Evolutionary conservation across 2,113 vertebrate species (phyloP).

Genomic region (Haemorhous mexicanus): DNA sequence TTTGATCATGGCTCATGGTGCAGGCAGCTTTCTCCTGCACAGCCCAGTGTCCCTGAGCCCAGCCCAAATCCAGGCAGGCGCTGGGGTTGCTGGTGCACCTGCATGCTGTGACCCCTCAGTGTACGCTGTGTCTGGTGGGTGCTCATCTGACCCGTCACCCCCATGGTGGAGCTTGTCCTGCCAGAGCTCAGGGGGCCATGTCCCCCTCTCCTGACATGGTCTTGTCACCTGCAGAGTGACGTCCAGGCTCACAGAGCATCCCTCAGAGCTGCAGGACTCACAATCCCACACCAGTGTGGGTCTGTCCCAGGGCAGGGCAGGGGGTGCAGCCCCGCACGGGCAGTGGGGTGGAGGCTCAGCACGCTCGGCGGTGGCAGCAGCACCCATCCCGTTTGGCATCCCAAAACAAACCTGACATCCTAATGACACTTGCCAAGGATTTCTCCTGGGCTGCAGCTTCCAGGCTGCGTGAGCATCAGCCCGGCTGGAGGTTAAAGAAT

Average conservation of each 20-base stretch:
- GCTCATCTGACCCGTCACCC: too few relatives aligned
- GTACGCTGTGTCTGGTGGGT: neutral
- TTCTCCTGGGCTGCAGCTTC: neutral
- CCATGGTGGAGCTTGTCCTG: fast-evolving
- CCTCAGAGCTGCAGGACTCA: neutral
- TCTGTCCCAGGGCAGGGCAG: neutral
- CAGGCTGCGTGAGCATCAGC: neutral
- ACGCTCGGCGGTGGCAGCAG: neutral
- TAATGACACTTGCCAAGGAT: neutral
- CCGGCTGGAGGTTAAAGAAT: neutral
- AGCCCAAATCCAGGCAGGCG: neutral
- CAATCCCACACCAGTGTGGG: neutral
- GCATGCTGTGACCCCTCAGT: fast-evolving
- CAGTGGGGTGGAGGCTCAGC: neutral
- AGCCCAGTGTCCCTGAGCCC: neutral
- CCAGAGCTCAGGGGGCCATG: too few relatives aligned
- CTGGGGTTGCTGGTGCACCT: neutral
- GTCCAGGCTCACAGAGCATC: neutral
- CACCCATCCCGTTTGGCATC: neutral
- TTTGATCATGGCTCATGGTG: fast-evolving
- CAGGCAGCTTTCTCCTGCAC: neutral
- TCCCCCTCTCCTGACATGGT: neutral
- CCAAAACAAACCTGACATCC: neutral
- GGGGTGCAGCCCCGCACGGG: neutral
- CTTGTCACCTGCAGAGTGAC: neutral